A percentile compares a stretch with the other conserved stretches of the same genome.
phyloP scores from a whole-genome alignment of 2,888 invertebrate species.

The Himalopsyche tibetana region DNA sequence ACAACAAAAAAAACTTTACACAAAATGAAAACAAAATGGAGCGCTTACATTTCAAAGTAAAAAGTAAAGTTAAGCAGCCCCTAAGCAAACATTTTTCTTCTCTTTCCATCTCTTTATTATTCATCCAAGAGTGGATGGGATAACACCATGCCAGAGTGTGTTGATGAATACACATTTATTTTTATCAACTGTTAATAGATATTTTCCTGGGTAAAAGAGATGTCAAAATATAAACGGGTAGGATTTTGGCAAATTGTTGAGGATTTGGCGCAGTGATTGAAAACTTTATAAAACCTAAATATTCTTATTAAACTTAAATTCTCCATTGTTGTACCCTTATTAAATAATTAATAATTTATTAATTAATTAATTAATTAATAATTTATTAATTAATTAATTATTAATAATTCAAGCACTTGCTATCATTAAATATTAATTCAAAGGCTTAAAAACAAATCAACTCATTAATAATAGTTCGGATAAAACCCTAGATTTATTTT shows the following conservation, averaged over 20 bases:
- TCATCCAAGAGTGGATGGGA: neutral
- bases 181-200: conserved; percentile 65
- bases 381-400: no score
- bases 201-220: conserved; percentile 45
- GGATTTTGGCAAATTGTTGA: neutral
- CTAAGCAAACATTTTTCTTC: conserved; percentile 46
- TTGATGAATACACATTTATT: conserved; percentile 64
- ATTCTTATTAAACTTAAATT: no score
- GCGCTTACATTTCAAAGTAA: conserved; percentile 55
- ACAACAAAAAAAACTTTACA: conserved; percentile 36
- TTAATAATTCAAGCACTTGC: no score
- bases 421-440: no score
- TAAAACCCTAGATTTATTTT: no score
- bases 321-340: no score
- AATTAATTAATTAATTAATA: no score
- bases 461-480: no score
- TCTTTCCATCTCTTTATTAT: conserved; percentile 12
- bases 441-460: no score
- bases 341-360: no score
- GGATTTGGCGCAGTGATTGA: no score
- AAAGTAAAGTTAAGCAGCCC: conserved; percentile 49
- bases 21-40: conserved; percentile 52
- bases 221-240: neutral
- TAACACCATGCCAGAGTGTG: neutral
- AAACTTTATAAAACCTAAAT: no score